phyloP scores from a whole-genome alignment of 2,113 vertebrate species.

The zebrafish (Danio rerio) region DNA sequence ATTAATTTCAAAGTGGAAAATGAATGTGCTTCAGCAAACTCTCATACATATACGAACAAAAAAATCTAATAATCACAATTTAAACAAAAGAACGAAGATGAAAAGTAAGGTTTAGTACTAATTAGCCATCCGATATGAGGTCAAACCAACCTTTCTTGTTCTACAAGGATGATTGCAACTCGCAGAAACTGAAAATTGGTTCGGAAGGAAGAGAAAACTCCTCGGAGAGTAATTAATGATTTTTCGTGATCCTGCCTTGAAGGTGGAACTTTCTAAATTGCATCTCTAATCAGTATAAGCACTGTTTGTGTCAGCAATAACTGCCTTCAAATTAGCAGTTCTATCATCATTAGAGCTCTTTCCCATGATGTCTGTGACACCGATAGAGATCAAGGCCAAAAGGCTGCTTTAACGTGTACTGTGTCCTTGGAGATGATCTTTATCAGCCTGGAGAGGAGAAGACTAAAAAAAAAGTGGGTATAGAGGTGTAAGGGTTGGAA shows the following conservation, averaged over 20 bases:
- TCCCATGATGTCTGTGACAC: constrained; percentile 32
- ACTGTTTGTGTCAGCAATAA: constrained; percentile 60
- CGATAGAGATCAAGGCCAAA: constrained; percentile 47
- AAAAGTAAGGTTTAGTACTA: constrained; percentile 30
- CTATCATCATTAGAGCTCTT: constrained; percentile 50
- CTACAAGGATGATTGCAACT: constrained; percentile 41
- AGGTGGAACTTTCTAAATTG: constrained; percentile 59
- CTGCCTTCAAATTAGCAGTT: constrained; percentile 57
- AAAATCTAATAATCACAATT: neutral
- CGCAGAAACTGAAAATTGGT: constrained; percentile 32
- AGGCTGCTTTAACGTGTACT: constrained; percentile 28
- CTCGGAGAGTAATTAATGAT: constrained; percentile 57
- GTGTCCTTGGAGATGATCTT: constrained; percentile 7
- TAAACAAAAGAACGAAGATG: constrained; percentile 5
- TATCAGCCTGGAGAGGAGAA: neutral
- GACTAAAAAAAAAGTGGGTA: neutral
- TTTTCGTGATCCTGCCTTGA: constrained; percentile 56
- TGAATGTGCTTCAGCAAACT: constrained; percentile 7
- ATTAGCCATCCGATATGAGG: constrained; percentile 35
- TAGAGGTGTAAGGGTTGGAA: no score
- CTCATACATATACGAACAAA: neutral
- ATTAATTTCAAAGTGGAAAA: constrained; percentile 14
- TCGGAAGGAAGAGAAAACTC: constrained; percentile 47
- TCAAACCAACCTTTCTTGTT: constrained; percentile 43
- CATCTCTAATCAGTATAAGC: constrained; percentile 58